phyloP scores from a whole-genome alignment of 2,113 vertebrate genomes.

The Spea multiplicata region DNA sequence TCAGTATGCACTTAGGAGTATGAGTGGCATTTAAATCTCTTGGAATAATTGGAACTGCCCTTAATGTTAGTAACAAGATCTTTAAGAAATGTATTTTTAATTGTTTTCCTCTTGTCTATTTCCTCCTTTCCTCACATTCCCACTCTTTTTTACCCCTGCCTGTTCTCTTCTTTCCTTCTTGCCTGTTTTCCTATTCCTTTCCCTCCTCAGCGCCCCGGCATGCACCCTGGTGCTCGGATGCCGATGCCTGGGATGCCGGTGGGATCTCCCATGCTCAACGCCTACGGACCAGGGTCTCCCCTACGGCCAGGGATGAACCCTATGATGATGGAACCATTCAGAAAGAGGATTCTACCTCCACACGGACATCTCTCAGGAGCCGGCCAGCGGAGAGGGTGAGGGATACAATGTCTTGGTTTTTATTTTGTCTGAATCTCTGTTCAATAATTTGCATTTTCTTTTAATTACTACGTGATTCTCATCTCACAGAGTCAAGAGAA shows the following conservation, averaged over 20 bases:
- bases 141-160: not conserved
- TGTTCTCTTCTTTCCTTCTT: not conserved
- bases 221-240: slow-evolving; percentile 77
- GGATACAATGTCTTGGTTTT: not conserved
- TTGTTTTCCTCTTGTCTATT: too few species aligned
- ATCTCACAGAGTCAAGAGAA: slow-evolving; percentile 81
- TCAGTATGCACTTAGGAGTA: too few species aligned
- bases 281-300: slow-evolving; percentile 75
- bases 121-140: too few species aligned
- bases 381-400: slow-evolving; percentile 84
- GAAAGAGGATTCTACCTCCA: slow-evolving; percentile 85
- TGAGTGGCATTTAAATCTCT: too few species aligned
- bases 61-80: too few species aligned
- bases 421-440: too few species aligned
- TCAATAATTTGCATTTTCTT: too few species aligned
- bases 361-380: slow-evolving; percentile 79
- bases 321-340: slow-evolving; percentile 81
- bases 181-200: slow-evolving; percentile 1
- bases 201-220: slow-evolving; percentile 73
- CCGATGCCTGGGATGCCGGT: slow-evolving; percentile 78
- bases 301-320: slow-evolving; percentile 85
- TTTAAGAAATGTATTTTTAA: too few species aligned
- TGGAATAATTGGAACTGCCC: too few species aligned
- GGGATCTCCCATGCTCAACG: slow-evolving; percentile 78
- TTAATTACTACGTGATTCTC: not conserved